Evolutionary conservation across 2,797 vertebrate species (phyloP).

Genomic region (Acestrorhynchus altus): DNA sequence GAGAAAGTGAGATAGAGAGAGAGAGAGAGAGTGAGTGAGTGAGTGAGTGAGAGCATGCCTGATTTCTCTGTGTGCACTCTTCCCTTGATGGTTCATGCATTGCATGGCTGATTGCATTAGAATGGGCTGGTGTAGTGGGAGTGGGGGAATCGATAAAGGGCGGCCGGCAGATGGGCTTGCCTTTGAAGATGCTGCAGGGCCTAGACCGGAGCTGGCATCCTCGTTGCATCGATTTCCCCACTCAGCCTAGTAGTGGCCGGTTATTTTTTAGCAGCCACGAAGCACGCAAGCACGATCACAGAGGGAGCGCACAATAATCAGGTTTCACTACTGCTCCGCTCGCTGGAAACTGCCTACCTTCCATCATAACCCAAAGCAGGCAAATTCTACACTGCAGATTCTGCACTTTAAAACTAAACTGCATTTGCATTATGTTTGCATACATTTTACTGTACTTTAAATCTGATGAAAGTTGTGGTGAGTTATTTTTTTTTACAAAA

Average conservation of each 20-base stretch:
- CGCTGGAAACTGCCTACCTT: constrained; percentile 21
- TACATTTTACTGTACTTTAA: too few species aligned
- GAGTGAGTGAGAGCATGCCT: constrained; percentile 24
- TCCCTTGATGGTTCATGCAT: constrained; percentile 49
- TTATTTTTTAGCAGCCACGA: constrained; percentile 56
- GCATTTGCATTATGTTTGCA: too few species aligned
- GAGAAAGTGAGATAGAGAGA: neutral
- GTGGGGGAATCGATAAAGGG: constrained; percentile 45
- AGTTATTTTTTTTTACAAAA: too few species aligned
- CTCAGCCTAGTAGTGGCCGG: constrained; percentile 30
- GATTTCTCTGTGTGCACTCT: constrained; percentile 44
- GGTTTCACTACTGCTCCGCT: constrained; percentile 27
- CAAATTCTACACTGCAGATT: too few species aligned
- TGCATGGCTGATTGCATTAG: constrained; percentile 63
- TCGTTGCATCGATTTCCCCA: constrained; percentile 27
- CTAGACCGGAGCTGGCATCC: constrained; percentile 15
- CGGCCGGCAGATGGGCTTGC: constrained; percentile 23
- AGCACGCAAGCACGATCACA: constrained; percentile 7
- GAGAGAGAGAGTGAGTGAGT: neutral
- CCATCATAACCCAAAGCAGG: neutral
- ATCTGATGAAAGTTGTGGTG: too few species aligned
- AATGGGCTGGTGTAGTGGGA: constrained; percentile 47
- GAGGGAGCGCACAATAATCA: constrained; percentile 32
- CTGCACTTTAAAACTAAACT: too few species aligned
- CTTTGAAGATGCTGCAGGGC: constrained; percentile 43